Percentiles rank a stretch among this genome's conserved stretches.
phyloP scores from a whole-genome alignment of 2,797 vertebrate species.

The Crenichthys baileyi region DNA sequence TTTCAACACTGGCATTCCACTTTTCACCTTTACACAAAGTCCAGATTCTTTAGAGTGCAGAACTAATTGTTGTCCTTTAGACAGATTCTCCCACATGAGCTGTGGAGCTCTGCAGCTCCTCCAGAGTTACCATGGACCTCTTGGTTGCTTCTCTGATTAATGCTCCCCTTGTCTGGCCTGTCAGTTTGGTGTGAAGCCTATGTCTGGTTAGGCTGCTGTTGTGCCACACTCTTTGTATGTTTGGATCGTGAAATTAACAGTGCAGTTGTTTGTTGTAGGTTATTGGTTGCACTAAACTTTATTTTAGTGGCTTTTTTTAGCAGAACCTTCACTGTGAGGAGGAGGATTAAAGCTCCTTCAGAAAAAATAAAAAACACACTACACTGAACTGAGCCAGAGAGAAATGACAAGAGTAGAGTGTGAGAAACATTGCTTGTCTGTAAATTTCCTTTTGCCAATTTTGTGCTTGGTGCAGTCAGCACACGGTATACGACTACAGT shows the following conservation, averaged over 20 bases:
- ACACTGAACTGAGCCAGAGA: background rate
- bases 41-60: background rate
- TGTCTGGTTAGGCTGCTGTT: background rate
- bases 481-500: conserved; percentile 42
- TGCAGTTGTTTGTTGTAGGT: background rate
- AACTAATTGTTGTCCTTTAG: background rate
- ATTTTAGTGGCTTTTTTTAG: conserved; percentile 3
- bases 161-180: background rate
- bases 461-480: conserved; percentile 26
- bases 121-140: background rate
- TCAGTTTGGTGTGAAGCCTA: background rate
- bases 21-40: background rate
- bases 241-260: background rate
- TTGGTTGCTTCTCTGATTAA: background rate
- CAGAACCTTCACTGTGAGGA: background rate
- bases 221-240: conserved; percentile 1
- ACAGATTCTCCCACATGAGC: background rate
- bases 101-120: background rate
- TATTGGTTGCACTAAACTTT: background rate
- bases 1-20: background rate
- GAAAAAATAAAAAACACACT: conserved; percentile 6
- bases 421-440: conserved; percentile 11
- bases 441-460: conserved; percentile 8
- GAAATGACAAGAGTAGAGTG: conserved; percentile 5
- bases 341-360: conserved; percentile 1